These are phyloP conservation scores for Coenobita brevimanus DNA, from an alignment of 1,140 invertebrate species.

Conservation along the genomic window DNA sequence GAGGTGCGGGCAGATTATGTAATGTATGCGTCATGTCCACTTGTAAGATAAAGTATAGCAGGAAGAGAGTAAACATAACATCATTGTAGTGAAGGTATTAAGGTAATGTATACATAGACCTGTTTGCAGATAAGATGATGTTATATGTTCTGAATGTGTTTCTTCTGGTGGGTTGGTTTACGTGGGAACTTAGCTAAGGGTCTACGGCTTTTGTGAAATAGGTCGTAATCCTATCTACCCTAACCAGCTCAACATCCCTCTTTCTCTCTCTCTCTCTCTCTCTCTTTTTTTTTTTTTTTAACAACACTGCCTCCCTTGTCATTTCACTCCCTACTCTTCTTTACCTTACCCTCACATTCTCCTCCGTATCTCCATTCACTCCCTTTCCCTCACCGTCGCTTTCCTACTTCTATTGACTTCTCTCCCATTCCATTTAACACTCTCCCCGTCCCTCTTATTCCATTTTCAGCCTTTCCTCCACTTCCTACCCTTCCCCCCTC, in stretches of 20 bases:
- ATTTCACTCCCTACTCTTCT: too few relatives aligned
- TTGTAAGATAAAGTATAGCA: too few relatives aligned
- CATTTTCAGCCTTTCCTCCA: not conserved
- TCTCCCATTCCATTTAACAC: not conserved
- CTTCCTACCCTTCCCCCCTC: not conserved
- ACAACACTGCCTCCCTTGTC: not conserved
- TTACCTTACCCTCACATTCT: not conserved
- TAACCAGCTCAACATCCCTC: not conserved
- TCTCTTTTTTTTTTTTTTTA: slow-evolving; percentile 29
- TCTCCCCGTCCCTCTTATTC: not conserved
- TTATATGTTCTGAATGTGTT: too few relatives aligned
- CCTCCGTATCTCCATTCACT: not conserved
- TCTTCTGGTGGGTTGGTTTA: too few relatives aligned
- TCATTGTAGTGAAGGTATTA: too few relatives aligned
- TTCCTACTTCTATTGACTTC: not conserved
- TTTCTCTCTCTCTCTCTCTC: slow-evolving; percentile 35
- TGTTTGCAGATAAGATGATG: too few relatives aligned
- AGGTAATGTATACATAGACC: too few relatives aligned
- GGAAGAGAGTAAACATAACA: too few relatives aligned
- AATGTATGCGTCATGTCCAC: too few relatives aligned
- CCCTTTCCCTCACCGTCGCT: not conserved
- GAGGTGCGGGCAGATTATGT: too few relatives aligned
- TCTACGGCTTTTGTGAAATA: too few relatives aligned
- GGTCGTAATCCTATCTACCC: not conserved
- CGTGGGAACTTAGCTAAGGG: too few relatives aligned